These are phyloP conservation scores for Podotricha telesiphe DNA, from an alignment of 2,888 invertebrate species.

Conservation along the genomic window DNA sequence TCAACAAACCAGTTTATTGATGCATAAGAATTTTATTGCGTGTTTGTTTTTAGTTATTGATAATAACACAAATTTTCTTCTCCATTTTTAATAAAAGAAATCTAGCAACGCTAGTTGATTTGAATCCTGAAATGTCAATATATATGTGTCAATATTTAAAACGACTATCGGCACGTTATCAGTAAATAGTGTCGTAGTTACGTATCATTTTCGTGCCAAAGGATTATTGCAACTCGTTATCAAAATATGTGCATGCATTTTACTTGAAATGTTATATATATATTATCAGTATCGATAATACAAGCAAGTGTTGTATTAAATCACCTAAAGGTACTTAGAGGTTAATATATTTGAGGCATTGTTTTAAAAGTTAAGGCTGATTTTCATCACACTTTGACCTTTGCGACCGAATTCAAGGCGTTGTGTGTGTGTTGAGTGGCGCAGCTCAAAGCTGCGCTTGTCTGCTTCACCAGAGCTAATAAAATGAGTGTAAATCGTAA, in stretches of 20 bases:
- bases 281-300: too few relatives aligned
- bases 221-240: not conserved
- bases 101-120: not conserved
- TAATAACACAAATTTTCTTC: too few relatives aligned
- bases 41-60: too few relatives aligned
- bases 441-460: too few relatives aligned
- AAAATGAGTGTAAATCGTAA: too few relatives aligned
- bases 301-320: not conserved
- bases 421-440: too few relatives aligned
- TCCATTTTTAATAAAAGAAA: not conserved
- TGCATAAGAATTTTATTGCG: not conserved
- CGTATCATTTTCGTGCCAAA: conserved; percentile 5
- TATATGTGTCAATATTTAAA: conserved; percentile 6
- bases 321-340: not conserved
- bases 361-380: not conserved
- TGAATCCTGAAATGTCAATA: not conserved
- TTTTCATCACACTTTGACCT: too few relatives aligned
- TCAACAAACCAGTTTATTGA: not conserved
- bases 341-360: not conserved
- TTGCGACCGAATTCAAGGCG: too few relatives aligned
- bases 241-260: not conserved
- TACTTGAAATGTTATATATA: conserved; percentile 1
- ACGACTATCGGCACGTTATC: too few relatives aligned
- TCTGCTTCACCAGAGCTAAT: too few relatives aligned
- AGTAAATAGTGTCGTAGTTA: not conserved